These are phyloP conservation scores for Esox niger DNA, from an alignment of 2,113 vertebrate species.

Conservation along the genomic window DNA sequence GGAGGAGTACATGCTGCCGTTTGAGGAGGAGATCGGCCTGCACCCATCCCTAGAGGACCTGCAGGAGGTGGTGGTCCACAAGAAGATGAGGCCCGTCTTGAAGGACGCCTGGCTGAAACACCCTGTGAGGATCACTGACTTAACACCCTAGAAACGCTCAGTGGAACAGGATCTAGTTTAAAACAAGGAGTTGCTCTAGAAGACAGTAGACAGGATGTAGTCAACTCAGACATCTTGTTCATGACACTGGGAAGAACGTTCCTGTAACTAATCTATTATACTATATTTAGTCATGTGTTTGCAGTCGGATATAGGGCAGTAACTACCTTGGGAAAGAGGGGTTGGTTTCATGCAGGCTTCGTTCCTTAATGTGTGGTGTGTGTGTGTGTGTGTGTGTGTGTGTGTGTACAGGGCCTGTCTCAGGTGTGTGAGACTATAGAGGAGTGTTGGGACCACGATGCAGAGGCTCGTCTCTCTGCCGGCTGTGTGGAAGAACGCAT, in stretches of 20 bases:
- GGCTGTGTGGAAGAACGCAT: constrained; percentile 97
- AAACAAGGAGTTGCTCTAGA: too few relatives aligned
- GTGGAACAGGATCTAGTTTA: constrained; percentile 15
- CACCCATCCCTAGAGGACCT: constrained; percentile 97
- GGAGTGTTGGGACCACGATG: constrained; percentile 99
- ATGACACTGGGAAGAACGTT: too few relatives aligned
- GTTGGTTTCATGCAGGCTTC: neutral
- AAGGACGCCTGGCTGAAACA: constrained; percentile 98
- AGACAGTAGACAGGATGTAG: too few relatives aligned
- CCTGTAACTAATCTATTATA: too few relatives aligned
- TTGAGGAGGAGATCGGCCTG: constrained; percentile 96
- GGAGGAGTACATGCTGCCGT: constrained; percentile 94
- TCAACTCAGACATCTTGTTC: too few relatives aligned
- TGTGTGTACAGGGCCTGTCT: constrained; percentile 84
- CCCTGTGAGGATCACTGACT: constrained; percentile 77
- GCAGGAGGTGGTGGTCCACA: constrained; percentile 97
- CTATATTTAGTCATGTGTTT: too few relatives aligned
- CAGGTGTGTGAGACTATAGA: constrained; percentile 96
- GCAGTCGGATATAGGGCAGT: too few relatives aligned
- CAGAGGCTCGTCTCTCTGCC: constrained; percentile 91
- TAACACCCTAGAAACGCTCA: neutral
- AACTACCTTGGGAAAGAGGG: too few relatives aligned
- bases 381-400: neutral
- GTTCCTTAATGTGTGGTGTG: neutral
- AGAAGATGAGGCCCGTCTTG: constrained; percentile 95